Evolutionary conservation across 1,140 invertebrate genomes (phyloP).

Genomic region (Cydia amplana): DNA sequence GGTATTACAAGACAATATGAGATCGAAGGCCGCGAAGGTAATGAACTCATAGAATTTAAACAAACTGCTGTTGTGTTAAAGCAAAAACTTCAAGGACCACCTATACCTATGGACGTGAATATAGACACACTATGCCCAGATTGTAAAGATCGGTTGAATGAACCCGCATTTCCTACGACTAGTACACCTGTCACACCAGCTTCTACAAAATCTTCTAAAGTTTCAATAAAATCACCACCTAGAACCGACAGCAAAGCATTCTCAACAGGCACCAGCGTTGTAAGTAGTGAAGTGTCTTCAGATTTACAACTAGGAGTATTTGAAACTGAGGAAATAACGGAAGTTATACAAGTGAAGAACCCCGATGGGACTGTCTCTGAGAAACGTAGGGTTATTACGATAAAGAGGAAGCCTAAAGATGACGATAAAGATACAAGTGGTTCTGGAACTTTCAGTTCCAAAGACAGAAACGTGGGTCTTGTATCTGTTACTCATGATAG

Average conservation of each 20-base stretch:
- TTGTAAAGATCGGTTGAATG: constrained; percentile 34
- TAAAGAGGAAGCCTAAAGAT: constrained; percentile 47
- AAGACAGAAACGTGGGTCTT: background rate
- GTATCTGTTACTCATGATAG: background rate
- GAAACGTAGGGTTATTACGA: constrained; percentile 54
- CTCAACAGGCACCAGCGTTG: background rate
- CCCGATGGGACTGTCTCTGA: constrained; percentile 55
- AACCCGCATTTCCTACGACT: constrained; percentile 18
- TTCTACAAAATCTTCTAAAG: too few species aligned
- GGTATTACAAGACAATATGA: constrained; percentile 46
- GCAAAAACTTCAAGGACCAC: constrained; percentile 33
- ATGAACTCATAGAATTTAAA: constrained; percentile 45
- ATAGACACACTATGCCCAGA: constrained; percentile 36
- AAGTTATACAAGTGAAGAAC: constrained; percentile 51
- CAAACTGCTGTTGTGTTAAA: constrained; percentile 48
- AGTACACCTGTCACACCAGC: background rate
- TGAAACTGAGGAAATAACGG: constrained; percentile 57
- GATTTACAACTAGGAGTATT: constrained; percentile 50
- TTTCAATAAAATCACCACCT: background rate
- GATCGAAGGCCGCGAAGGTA: constrained; percentile 39
- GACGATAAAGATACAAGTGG: background rate
- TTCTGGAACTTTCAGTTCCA: background rate
- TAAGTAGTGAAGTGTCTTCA: background rate
- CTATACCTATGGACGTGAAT: constrained; percentile 38
- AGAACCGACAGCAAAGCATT: background rate